Conservation (phyloP, 2,113 vertebrate species). For the Alouatta palliata region DNA sequence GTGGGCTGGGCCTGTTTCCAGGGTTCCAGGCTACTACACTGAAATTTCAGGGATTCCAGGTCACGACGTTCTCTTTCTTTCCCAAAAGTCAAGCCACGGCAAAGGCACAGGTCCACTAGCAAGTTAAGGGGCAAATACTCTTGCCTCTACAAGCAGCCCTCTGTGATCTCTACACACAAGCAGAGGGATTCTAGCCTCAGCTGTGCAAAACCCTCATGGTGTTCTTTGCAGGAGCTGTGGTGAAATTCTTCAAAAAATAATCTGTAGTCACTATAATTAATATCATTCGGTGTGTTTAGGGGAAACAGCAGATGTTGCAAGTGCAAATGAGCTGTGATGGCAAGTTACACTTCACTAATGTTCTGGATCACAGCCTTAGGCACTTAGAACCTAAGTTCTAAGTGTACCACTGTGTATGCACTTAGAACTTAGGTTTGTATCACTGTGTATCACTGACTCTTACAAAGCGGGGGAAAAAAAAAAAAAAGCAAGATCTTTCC, state of each 20-base stretch:
- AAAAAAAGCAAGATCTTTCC: not conserved
- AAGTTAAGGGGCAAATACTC: not conserved
- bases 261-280: not conserved
- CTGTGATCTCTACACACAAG: not conserved
- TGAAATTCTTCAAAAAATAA: not conserved
- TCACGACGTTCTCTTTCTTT: not conserved
- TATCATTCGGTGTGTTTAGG: not conserved
- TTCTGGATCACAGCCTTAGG: not conserved
- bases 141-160: not conserved
- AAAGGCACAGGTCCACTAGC: not conserved
- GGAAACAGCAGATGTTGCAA: not conserved
- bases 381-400: not conserved
- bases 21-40: constrained; percentile 2
- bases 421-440: no score
- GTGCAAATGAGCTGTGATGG: not conserved
- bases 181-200: not conserved
- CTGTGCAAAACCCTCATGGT: not conserved
- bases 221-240: not conserved
- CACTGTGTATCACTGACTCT: not conserved
- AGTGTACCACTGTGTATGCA: no score
- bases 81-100: not conserved
- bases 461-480: no score
- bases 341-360: not conserved
- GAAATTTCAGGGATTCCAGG: constrained; percentile 41
- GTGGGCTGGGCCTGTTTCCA: constrained; percentile 24